A percentile compares a stretch with the other conserved stretches of the same genome.
Conservation (phyloP, 2,113 vertebrate species). For the Poecile atricapillus region DNA sequence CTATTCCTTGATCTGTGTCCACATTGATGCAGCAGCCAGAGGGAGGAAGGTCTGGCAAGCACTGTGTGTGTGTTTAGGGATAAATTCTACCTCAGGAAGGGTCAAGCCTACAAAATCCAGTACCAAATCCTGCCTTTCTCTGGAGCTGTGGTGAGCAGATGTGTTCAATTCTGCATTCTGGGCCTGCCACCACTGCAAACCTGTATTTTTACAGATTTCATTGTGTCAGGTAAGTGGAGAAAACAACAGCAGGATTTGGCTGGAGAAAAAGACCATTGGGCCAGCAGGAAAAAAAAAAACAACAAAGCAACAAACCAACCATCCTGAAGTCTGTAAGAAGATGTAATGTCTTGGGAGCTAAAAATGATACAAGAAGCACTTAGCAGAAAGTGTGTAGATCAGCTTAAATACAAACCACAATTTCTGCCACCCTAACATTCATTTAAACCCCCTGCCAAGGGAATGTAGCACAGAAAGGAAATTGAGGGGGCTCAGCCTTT, state of each 20-base stretch:
- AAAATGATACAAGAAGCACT: not conserved
- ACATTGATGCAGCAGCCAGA: not conserved
- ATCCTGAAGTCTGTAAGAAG: not conserved
- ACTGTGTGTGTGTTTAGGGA: not conserved
- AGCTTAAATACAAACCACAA: not conserved
- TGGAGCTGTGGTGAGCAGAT: not conserved
- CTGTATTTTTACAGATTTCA: not conserved
- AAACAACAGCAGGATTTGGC: not conserved
- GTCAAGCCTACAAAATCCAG: not conserved
- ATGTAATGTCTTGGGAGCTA: not conserved
- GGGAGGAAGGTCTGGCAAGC: not conserved
- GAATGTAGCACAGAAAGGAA: not conserved
- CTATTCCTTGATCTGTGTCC: not conserved
- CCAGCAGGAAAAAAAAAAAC: not conserved
- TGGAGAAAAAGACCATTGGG: not conserved
- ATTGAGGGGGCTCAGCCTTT: constrained; percentile 43
- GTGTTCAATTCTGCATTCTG: not conserved
- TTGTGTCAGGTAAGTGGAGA: not conserved
- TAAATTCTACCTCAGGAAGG: not conserved
- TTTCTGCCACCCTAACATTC: not conserved
- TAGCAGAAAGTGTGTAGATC: not conserved
- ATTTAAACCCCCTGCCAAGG: constrained; percentile 4
- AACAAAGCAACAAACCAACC: not conserved
- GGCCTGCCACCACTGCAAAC: not conserved
- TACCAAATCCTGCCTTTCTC: not conserved